Conservation (phyloP, 2,888 invertebrate genomes). For the Perdita meconis region DNA sequence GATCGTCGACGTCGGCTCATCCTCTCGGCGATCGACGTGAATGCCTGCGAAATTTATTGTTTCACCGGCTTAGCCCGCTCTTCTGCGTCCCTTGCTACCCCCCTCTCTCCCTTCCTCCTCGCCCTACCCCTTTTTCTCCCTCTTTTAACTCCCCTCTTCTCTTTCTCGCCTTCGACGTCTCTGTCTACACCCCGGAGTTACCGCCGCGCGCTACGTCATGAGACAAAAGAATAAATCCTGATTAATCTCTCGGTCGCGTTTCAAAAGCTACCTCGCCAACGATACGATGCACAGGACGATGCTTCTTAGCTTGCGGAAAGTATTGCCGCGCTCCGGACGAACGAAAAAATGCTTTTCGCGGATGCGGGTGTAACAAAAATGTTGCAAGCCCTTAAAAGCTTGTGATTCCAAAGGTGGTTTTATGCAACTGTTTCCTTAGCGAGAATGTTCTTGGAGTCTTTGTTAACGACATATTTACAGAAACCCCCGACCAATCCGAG, state of each 20-base stretch:
- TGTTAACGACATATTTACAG: no score
- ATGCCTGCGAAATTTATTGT: conserved; percentile 82
- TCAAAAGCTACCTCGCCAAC: conserved; percentile 68
- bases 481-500: no score
- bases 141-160: conserved; percentile 22
- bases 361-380: no score
- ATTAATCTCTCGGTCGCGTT: conserved; percentile 81
- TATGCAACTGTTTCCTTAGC: no score
- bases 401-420: no score
- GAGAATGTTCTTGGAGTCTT: no score
- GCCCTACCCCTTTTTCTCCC: neutral
- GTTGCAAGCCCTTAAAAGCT: no score
- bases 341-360: no score
- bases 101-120: conserved; percentile 5
- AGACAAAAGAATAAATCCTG: conserved; percentile 82
- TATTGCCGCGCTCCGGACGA: no score
- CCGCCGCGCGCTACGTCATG: conserved; percentile 63
- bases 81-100: conserved; percentile 54
- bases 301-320: conserved; percentile 25
- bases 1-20: conserved; percentile 80
- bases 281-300: conserved; percentile 46
- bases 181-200: conserved; percentile 25
- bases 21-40: conserved; percentile 79
- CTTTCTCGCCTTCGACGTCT: conserved; percentile 28
- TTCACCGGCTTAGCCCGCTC: conserved; percentile 80